Conservation (phyloP, 2,113 vertebrate species). For the Malurus alboscapulatus region DNA sequence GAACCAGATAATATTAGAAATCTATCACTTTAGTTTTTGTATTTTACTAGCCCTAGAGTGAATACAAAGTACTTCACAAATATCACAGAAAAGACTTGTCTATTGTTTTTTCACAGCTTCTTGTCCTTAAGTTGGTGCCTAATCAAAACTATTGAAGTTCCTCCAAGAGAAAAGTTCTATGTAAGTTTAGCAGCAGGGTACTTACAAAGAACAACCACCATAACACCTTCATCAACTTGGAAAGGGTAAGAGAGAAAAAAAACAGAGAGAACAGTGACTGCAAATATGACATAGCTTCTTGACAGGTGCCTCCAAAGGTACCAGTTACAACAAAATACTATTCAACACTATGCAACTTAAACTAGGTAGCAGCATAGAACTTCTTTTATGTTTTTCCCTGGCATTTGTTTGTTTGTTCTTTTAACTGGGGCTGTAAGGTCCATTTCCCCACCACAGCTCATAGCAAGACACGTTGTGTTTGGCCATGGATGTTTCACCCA, state of each 20-base stretch:
- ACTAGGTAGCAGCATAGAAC: neutral
- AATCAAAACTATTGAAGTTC: neutral
- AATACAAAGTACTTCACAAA: neutral
- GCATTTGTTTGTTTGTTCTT: neutral
- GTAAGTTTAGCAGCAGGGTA: neutral
- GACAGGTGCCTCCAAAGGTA: neutral
- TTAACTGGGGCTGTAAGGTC: neutral
- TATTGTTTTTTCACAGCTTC: neutral
- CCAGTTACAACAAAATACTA: neutral
- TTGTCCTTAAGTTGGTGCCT: neutral
- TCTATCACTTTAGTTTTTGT: neutral
- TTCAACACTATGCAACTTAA: neutral
- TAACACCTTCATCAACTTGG: neutral
- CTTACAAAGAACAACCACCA: neutral
- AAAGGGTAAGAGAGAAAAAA: neutral
- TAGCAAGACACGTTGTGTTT: neutral
- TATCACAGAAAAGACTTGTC: neutral
- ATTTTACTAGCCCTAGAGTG: neutral
- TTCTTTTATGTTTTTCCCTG: neutral
- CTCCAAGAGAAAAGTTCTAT: neutral
- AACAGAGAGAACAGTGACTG: neutral
- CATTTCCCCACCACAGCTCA: neutral
- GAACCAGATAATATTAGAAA: neutral
- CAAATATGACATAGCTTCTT: neutral
- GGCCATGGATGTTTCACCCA: neutral